Base-by-base conservation (phyloP, 2,888 invertebrate genomes). In the Clepsis dumicolana region DNA sequence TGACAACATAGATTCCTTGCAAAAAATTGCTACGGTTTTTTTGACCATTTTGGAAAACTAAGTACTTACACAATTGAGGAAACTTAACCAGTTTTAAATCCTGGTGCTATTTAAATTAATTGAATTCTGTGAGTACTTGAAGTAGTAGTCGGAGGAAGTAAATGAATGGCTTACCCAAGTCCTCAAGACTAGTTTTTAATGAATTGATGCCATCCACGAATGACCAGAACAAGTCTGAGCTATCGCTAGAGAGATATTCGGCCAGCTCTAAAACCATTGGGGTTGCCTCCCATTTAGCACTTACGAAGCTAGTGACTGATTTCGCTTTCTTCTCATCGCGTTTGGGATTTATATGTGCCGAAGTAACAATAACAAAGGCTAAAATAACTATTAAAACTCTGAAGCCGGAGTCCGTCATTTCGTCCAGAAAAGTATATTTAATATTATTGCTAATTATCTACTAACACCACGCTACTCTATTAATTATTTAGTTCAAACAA, bases 231-330 rank as follows among this genome's bases (percentile, higher is more conserved):
- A 96, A 94, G 83, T 96, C 96, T 0, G 95, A 84, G 89, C 96
- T 97, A 87, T 98, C 98, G 81, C 96, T 97, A 10, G 96, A 95
- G 71, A 98, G 91, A 88, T 97, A 97, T 87, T 97, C 99, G 38
- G 98, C 97, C 35, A 98, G 95, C 94, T 99, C 99, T 68, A 99
- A 94, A 54, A 98, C 95, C 63, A 99, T 91, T 8, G 99, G 99
- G 18, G 99, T 98, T 63, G 97, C 95, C 74, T 95, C 94, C 99
- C 99, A 99, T 94, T 99, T 98, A 1, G 99, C 98, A 88, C 98
- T 97, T 41, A 99, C 95, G 64, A 97, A 94, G 27, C 98, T 97
- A 16, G 97, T 97, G 16, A 98, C 97, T 64, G 97, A 96, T 90
- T 97, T 98, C 14, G 95, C 89, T 84, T 96, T 96, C 77, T 86